A percentile compares a stretch with the other conserved stretches of the same genome.
Conservation (phyloP, 2,888 invertebrate species). For the Adelognathus sp. region DNA sequence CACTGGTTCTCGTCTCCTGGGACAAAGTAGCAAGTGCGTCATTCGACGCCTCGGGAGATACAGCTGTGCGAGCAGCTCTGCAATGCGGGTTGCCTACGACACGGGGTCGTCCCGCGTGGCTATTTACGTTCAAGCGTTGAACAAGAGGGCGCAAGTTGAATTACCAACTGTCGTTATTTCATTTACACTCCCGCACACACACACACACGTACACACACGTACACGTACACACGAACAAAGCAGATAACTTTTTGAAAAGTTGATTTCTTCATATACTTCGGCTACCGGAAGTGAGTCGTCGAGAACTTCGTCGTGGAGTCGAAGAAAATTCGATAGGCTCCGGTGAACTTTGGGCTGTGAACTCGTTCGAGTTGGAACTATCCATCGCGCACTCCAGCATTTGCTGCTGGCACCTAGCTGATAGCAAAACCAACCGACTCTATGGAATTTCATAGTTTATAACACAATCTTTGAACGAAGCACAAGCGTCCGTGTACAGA, state of each 20-base stretch:
- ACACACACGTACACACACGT: too few species aligned
- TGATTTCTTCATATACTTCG: constrained; percentile 22
- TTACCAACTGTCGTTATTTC: not conserved
- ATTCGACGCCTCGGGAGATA: constrained; percentile 6
- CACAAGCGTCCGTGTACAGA: not conserved
- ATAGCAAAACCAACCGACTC: not conserved
- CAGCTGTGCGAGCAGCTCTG: constrained; percentile 16
- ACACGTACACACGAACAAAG: not conserved
- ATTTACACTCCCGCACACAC: too few species aligned
- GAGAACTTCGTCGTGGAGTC: constrained; percentile 19
- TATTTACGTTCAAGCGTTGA: not conserved
- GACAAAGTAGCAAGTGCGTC: not conserved
- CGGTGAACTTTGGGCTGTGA: constrained; percentile 33
- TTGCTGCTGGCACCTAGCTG: not conserved
- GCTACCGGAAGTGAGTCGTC: constrained; percentile 33
- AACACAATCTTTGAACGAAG: constrained; percentile 10
- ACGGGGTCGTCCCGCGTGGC: constrained; percentile 12
- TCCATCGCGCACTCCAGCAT: constrained; percentile 10
- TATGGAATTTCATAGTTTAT: constrained; percentile 14
- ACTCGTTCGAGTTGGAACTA: constrained; percentile 35
- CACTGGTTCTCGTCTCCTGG: not conserved
- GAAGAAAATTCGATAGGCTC: constrained; percentile 40
- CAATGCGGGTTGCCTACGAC: constrained; percentile 36
- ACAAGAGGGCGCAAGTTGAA: not conserved
- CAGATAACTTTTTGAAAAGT: not conserved